phyloP scores from a whole-genome alignment of 2,113 vertebrate species.

The Ptilonorhynchus violaceus region DNA sequence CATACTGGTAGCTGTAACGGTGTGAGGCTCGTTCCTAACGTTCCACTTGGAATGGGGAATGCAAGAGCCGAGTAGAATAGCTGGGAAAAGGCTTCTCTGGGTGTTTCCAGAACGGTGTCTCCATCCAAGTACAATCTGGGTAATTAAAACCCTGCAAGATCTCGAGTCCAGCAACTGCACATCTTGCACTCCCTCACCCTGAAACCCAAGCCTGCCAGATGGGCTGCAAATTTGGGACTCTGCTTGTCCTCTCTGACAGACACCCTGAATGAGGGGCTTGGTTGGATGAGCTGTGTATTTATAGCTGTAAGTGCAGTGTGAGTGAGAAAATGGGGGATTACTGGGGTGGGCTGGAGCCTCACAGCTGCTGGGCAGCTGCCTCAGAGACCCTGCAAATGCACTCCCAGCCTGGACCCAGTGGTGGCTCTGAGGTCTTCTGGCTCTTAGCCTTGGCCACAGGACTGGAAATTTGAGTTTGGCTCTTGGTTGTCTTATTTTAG shows the following conservation, averaged over 20 bases:
- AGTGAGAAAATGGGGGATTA: background rate
- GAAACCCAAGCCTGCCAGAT: background rate
- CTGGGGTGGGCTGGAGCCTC: background rate
- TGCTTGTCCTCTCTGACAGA: background rate
- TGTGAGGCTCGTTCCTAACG: background rate
- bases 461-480: background rate
- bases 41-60: background rate
- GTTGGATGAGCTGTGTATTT: background rate
- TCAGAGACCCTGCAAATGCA: background rate
- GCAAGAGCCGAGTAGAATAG: background rate
- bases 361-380: slow-evolving; percentile 2
- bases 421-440: background rate
- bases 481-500: background rate
- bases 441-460: background rate
- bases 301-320: background rate
- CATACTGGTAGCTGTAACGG: accelerated
- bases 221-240: background rate
- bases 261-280: background rate
- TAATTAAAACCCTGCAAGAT: background rate
- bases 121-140: background rate
- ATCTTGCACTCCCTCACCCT: background rate
- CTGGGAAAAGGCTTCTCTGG: background rate
- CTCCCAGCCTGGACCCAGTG: background rate
- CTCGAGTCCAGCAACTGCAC: accelerated
- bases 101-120: background rate